These are phyloP conservation scores for Pedionomus torquatus DNA, from an alignment of 2,113 vertebrate species.

Conservation along the genomic window DNA sequence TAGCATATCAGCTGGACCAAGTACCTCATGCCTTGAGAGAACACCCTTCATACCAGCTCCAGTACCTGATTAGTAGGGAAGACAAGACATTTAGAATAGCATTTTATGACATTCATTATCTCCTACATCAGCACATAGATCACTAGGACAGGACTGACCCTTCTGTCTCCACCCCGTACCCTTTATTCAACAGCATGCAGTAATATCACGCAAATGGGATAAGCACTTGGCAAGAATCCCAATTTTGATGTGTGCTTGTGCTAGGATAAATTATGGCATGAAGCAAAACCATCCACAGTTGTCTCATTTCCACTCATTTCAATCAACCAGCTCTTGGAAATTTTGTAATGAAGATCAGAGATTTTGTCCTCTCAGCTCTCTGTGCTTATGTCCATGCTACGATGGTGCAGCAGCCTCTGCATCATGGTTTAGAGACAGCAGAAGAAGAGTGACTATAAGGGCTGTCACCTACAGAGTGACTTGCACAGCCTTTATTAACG, in stretches of 20 bases:
- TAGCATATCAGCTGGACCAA: slow-evolving; percentile 54
- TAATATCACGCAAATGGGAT: not conserved
- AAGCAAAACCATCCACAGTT: not conserved
- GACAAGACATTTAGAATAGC: not conserved
- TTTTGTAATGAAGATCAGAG: not conserved
- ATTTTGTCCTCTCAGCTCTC: not conserved
- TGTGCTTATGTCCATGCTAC: not conserved
- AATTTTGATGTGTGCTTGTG: not conserved
- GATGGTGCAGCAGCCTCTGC: not conserved
- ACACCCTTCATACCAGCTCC: slow-evolving; percentile 89
- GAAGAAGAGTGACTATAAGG: not conserved
- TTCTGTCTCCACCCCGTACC: not conserved
- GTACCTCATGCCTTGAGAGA: slow-evolving; percentile 60
- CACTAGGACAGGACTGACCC: not conserved
- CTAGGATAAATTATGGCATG: not conserved
- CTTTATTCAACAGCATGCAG: slow-evolving; percentile 5
- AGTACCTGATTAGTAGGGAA: slow-evolving; percentile 83
- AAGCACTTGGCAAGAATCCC: not conserved
- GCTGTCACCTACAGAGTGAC: not conserved
- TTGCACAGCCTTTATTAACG: not conserved
- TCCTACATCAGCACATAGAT: slow-evolving; percentile 23
- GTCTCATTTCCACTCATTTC: not conserved
- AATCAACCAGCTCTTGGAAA: not conserved
- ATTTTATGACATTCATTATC: not conserved
- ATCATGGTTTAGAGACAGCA: not conserved